Conservation (phyloP, 1,140 invertebrate genomes). For the Drosophila kanapiae region DNA sequence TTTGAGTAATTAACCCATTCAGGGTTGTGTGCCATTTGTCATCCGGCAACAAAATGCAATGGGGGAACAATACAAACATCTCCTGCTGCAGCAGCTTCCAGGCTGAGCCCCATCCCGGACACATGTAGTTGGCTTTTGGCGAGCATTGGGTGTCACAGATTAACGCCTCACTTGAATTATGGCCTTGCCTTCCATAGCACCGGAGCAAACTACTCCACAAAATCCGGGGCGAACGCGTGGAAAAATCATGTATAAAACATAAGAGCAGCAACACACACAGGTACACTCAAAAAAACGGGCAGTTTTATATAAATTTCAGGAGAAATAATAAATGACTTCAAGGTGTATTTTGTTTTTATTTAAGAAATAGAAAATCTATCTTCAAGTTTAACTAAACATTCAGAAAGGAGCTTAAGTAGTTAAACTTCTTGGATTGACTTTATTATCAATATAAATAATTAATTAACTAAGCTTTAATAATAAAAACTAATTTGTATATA, state of each 20-base stretch:
- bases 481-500: neutral
- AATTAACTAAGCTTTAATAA: neutral
- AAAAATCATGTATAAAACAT: constrained; percentile 81
- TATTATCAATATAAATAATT: too few species aligned
- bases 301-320: neutral
- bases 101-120: constrained; percentile 37
- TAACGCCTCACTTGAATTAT: constrained; percentile 76
- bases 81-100: constrained; percentile 6
- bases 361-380: neutral
- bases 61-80: constrained; percentile 12
- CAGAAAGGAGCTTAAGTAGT: neutral
- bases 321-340: neutral
- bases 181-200: constrained; percentile 32
- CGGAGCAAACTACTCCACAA: constrained; percentile 60
- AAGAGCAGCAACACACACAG: constrained; percentile 57
- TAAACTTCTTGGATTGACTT: too few species aligned
- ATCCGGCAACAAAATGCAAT: constrained; percentile 50
- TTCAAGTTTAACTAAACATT: neutral
- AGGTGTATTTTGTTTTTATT: neutral
- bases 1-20: constrained; percentile 68
- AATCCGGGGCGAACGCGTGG: constrained; percentile 46
- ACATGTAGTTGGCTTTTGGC: constrained; percentile 44
- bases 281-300: neutral
- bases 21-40: constrained; percentile 62
- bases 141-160: constrained; percentile 71